Evolutionary conservation across 2,113 vertebrate genomes (phyloP), one percentile per base, ranked within the genome.

Genomic region (Scolopax mira): DNA sequence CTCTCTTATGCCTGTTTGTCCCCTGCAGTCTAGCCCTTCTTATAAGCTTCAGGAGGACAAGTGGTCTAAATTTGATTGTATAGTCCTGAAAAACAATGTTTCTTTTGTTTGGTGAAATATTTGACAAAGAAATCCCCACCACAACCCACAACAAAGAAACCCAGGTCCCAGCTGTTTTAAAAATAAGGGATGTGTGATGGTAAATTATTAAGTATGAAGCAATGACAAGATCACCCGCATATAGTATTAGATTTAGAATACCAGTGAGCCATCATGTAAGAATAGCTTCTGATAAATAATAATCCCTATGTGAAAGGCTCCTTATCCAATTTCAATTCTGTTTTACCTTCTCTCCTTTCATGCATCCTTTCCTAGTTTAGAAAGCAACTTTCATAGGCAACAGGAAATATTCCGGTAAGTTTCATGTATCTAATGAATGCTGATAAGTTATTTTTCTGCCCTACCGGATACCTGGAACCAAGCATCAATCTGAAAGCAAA

Each of bases 381-480:
- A 88, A 93, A 95, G 89, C 85, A 91, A 78, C 82, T 93, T 93
- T 84, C 90, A 88, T 3, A 80, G 82, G 64, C 77, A 93, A 86
- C 46, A 69, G 77, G 72, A 95, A 96, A 93, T 96, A 78, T 95
- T 96, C 92, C 82, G 83, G 65, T n/a, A 61, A 84, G 69, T 90
- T 91, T 96, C 90, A 85, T 48, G 69, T 95, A 88, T 86, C 90
- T 96, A 96, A 95, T 95, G 92, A 96, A 96, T 94, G 79, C 87
- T 94, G 91, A 95, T 96, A 96, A 89, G 87, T 96, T 94, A 95
- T 96, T 97, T 96, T 91, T 92, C 93, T 93, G 85, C 88, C 82
- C 90, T 96, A 95, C 94, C 96, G 96, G 93, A 97, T 94, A 77
- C 72, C 84, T 89, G 64, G 71, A 96, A 93, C 66, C 70, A 94